Base-by-base conservation (phyloP, 1,140 invertebrate genomes). In the Drosophila truncata region DNA sequence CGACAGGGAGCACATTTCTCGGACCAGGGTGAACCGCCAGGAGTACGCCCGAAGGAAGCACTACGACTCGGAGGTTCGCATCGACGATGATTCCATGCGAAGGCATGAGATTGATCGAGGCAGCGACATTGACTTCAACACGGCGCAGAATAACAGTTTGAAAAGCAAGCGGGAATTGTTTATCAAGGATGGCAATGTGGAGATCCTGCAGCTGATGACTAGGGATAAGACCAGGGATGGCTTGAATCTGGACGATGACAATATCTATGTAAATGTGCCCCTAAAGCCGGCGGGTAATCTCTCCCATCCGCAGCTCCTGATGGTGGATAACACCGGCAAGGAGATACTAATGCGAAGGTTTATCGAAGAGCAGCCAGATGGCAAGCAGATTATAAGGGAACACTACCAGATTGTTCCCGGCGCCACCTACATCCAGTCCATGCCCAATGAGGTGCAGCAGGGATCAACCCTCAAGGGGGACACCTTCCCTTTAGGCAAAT, bases 151-250 rank as follows among this genome's bases (percentile, higher is more conserved):
- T 18, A 92, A 84, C n/a, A 92, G 91, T 59, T 71, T 93, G 4
- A 92, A 87, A 25, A 82, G 82, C 41, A 94, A 93, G 20, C 93
- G 96, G 39, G 96, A 97, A 77, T 95, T 95, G 78, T 97, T 96
- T 84, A 96, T 96, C 25, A 95, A 96, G 81, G 96, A 97, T 83
- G 97, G 96, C 0, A 96, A 97, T 80, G 95, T 96, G 2, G 97
- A 97, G 93, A 96, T 97, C 54, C 93, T 97, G 46, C 93, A 96
- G 71, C 93, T 97, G n/a, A 95, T 97, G 29, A 97, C 96, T 0
- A 94, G 96, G 82, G 96, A 96, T 13, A 92, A 92, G 31, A 88
- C 72, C 0, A 69, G 78, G 0, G 86, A 91, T 16, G 65, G 70
- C 0, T 18, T 74, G 10, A 67, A 49, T 14, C 58, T 84, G 31